Evolutionary conservation across 1,140 invertebrate genomes (phyloP), one percentile per base, ranked within the genome.

Genomic region (Schlechtendalia chinensis): DNA sequence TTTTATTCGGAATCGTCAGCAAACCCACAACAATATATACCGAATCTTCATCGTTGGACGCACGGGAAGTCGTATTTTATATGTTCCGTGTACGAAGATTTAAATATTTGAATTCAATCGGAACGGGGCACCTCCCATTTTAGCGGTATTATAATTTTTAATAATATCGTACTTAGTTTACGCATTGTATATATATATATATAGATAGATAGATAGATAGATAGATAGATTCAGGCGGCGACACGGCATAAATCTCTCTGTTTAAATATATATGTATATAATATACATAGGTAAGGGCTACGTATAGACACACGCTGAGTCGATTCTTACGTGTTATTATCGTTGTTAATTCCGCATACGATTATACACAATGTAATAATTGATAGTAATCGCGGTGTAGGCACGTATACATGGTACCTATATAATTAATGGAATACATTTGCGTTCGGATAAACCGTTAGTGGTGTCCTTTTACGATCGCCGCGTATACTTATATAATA

Each of bases 361-460:
- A 50, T 54, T 27, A 29, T 54, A 63, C 10, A 56, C 6, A 12
- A 22, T 1, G n/a, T 54, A 24, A 69, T 72, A 72, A 72, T 53
- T 54, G 50, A 72, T 72, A 54, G 67, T 69, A 72, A 54, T 72
- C 47, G 69, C 17, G 19, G 17, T 53, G 24, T 24, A 54, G 2
- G 24, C 50, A 29, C 69, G 69, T 53, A 72, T 39, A 39, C 32
- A 8, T 4, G 32, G 32, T 39, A 8, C 32, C 32, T 39, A 39
- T 39, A 39, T 53, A 72, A 72, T 72, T 54, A 72, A 72, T 27
- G 69, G 17, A 72, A 54, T 27, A 29, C 45, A 71, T 69, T 53
- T 53, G 67, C 69, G 50, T 72, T 29, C 27, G 69, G 19, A 72
- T 54, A 29, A 29, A 72, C 69, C 69, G 69, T 72, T 72, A 72